Conservation (phyloP, 1,140 invertebrate genomes). For the Procambarus virginalis region DNA sequence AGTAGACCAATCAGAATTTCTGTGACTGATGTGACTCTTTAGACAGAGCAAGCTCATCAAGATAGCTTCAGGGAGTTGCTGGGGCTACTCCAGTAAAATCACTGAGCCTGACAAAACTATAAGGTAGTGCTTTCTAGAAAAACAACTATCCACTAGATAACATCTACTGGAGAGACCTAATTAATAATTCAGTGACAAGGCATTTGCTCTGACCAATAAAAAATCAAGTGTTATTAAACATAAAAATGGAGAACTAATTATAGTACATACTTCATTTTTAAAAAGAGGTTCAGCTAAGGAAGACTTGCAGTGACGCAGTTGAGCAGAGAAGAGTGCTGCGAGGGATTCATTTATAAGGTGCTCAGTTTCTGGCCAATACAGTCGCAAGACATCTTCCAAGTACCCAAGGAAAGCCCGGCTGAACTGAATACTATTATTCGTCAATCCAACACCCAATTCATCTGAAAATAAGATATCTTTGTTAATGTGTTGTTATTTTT, state of each 20-base stretch:
- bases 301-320: constrained; percentile 80
- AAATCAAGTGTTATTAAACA: not conserved
- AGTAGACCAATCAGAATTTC: too few species aligned
- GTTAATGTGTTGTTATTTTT: not conserved
- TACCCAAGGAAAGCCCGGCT: constrained; percentile 81
- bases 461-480: constrained; percentile 74
- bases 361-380: constrained; percentile 81
- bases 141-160: too few species aligned
- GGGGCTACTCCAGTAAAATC: too few species aligned
- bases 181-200: too few species aligned
- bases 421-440: constrained; percentile 83
- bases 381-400: constrained; percentile 81
- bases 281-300: constrained; percentile 79
- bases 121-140: too few species aligned
- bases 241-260: not conserved
- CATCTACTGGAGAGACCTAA: too few species aligned
- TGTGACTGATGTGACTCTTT: too few species aligned
- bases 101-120: too few species aligned
- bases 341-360: constrained; percentile 80
- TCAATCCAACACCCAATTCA: constrained; percentile 81
- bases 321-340: constrained; percentile 80
- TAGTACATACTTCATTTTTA: constrained; percentile 77
- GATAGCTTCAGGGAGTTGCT: too few species aligned
- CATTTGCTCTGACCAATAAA: too few species aligned
- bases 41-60: too few species aligned